Evolutionary conservation across 1,140 invertebrate genomes (phyloP), one percentile per base, ranked within the genome.

Genomic region (Sycobia sp.): DNA sequence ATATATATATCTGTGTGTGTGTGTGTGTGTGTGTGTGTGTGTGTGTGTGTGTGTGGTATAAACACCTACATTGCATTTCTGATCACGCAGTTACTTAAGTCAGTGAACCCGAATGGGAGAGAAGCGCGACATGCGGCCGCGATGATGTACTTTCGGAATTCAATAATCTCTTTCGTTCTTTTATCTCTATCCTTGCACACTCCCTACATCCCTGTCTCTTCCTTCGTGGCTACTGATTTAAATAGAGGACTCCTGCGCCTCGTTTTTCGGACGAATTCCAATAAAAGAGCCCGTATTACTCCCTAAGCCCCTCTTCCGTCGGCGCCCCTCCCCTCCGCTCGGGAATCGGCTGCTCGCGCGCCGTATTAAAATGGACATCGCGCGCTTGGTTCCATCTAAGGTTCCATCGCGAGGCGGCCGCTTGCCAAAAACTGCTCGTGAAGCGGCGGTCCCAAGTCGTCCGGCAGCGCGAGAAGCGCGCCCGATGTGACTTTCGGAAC

Each of bases 401-500:
- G 61, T 57, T 63, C 54, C 51, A 56, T 43, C 60, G 32, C 34
- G 46, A 23, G 16, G 55, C 27, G 50, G 29, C 34, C 61, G 54
- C 61, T 53, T 63, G 61, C 61, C 61, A 63, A 63, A 57, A 63
- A 63, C 46, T 43, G 38, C 38, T 39, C 14, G 9, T 7, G 29
- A 32, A 32, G 29, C 29, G 29, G 29, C 29, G 5, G 29, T 11
- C 29, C 22, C 41, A 11, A 16, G 27, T 29, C 20, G 13, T 29
- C 44, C 36, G 8, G 39, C 32, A 46, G 61, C 68, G 68, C 58
- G 67, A 69, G 67, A 68, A 65, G 67, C 56, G 59, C 55, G 53
- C 61, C 66, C 51, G 57, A 32, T n/a, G n/a, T n/a, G 57, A 59
- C 36, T 57, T 46, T 46, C 41, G 44, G 56, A 46, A 29, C 32